Conservation (phyloP, 2,113 vertebrate genomes). For the Corythornis madagascariensis region DNA sequence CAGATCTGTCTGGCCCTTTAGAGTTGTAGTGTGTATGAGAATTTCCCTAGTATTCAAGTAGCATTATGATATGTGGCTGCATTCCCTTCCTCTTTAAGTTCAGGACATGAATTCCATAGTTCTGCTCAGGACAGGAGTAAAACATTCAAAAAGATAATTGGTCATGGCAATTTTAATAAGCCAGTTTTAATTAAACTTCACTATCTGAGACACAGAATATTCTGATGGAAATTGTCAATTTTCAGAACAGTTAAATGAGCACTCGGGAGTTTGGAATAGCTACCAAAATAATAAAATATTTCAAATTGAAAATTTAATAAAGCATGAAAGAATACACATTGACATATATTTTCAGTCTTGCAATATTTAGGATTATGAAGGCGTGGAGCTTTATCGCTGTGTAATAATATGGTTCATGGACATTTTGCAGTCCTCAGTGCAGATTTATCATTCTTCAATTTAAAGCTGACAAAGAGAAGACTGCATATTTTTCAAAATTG, state of each 20-base stretch:
- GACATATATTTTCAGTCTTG: not conserved
- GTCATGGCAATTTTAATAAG: not conserved
- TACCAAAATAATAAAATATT: not conserved
- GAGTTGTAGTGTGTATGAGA: not conserved
- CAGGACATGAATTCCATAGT: not conserved
- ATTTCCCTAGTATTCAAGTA: not conserved
- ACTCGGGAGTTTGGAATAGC: not conserved
- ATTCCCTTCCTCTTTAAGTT: not conserved
- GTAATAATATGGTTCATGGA: not conserved
- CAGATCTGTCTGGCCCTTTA: not conserved
- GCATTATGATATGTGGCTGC: not conserved
- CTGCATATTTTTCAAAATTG: not conserved
- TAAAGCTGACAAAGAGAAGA: not conserved
- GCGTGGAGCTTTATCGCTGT: not conserved
- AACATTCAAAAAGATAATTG: not conserved
- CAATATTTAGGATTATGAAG: not conserved
- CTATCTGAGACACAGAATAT: not conserved
- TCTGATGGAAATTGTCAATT: not conserved
- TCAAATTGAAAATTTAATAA: constrained; percentile 2
- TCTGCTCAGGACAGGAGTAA: not conserved
- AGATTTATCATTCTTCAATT: not conserved
- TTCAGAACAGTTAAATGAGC: not conserved
- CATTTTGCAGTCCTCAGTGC: not conserved
- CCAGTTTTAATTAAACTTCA: constrained; percentile 7
- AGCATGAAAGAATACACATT: not conserved